Percentiles rank a stretch among this genome's conserved stretches.
Evolutionary conservation across 2,888 invertebrate genomes (phyloP).

Genomic region (Diloba caeruleocephala): DNA sequence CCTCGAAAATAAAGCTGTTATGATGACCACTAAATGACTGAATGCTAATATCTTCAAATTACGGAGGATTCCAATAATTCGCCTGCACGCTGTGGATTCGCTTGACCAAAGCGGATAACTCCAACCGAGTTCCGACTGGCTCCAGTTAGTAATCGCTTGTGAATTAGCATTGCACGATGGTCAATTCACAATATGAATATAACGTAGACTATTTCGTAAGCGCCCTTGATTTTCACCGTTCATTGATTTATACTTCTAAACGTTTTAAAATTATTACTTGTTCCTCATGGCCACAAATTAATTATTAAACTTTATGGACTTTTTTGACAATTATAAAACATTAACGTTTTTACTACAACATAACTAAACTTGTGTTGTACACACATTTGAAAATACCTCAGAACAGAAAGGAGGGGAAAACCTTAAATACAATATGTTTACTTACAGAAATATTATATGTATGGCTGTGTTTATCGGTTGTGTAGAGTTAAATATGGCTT

Average conservation of each 20-base stretch:
- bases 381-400: too few species aligned
- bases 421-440: too few species aligned
- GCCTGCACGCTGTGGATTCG: constrained; percentile 2
- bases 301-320: too few species aligned
- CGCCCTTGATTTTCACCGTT: constrained; percentile 16
- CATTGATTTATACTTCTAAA: constrained; percentile 7
- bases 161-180: constrained; percentile 70
- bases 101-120: constrained; percentile 25
- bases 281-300: neutral
- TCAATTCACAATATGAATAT: constrained; percentile 40
- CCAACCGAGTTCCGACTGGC: constrained; percentile 56
- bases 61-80: constrained; percentile 10
- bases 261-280: neutral
- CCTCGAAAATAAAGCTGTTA: too few species aligned
- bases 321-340: neutral
- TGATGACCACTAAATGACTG: neutral
- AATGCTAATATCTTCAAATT: constrained; percentile 16
- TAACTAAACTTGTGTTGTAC: too few species aligned
- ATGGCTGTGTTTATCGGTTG: too few species aligned
- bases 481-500: too few species aligned
- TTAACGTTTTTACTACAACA: too few species aligned
- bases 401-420: too few species aligned
- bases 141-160: constrained; percentile 63
- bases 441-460: too few species aligned
- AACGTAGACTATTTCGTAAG: constrained; percentile 2